Conservation (phyloP, 2,888 invertebrate genomes). For the Trisateles emortualis region DNA sequence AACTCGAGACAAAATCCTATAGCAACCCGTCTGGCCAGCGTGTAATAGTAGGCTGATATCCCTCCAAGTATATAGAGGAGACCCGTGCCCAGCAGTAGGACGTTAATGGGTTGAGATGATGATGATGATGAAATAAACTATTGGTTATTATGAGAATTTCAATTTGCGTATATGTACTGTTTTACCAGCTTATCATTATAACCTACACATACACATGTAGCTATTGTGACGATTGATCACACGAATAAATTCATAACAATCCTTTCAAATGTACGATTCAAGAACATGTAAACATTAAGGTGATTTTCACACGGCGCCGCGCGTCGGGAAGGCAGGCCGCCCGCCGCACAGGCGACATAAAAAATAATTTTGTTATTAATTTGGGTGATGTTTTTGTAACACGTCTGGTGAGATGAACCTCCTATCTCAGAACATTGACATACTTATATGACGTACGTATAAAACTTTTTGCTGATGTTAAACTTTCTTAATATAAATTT, state of each 20-base stretch:
- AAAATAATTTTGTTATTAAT: neutral
- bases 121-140: too few relatives aligned
- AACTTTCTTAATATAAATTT: too few relatives aligned
- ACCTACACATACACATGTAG: neutral
- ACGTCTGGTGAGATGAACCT: neutral
- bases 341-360: neutral
- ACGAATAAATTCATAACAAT: constrained; percentile 40
- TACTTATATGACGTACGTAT: neutral
- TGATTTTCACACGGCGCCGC: constrained; percentile 2
- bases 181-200: neutral
- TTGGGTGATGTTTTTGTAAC: neutral
- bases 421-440: neutral
- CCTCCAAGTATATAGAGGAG: too few relatives aligned
- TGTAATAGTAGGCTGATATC: too few relatives aligned
- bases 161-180: neutral
- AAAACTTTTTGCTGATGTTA: too few relatives aligned
- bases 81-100: too few relatives aligned
- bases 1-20: too few relatives aligned
- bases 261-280: constrained; percentile 20
- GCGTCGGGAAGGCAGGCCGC: neutral
- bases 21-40: too few relatives aligned
- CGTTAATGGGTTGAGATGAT: too few relatives aligned
- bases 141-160: neutral
- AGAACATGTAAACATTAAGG: constrained; percentile 16
- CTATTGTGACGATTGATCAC: constrained; percentile 27